Conservation (phyloP, 2,888 invertebrate genomes). For the Eretmocerus hayati region DNA sequence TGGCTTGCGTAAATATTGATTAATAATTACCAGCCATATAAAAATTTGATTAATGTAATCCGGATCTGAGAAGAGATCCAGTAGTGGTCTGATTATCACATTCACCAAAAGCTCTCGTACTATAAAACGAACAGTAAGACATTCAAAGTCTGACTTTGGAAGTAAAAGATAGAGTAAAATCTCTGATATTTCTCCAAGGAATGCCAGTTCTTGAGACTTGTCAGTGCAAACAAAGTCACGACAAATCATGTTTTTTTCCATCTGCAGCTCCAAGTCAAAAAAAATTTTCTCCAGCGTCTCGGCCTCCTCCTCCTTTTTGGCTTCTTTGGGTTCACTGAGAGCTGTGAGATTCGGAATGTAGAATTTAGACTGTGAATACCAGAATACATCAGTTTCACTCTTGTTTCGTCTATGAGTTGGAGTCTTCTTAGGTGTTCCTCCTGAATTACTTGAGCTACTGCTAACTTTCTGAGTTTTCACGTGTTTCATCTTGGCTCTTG, state of each 20-base stretch:
- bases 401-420: slow-evolving; percentile 63
- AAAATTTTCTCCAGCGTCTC: slow-evolving; percentile 65
- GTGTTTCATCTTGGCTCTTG: slow-evolving; percentile 50
- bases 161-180: slow-evolving; percentile 74
- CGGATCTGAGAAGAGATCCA: slow-evolving; percentile 74
- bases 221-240: slow-evolving; percentile 74
- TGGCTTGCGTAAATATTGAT: too few species aligned
- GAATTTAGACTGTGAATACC: slow-evolving; percentile 62
- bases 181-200: slow-evolving; percentile 75
- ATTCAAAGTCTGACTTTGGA: slow-evolving; percentile 78
- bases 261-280: slow-evolving; percentile 81
- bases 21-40: slow-evolving; percentile 67
- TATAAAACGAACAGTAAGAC: slow-evolving; percentile 71
- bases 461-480: slow-evolving; percentile 32
- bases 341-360: slow-evolving; percentile 48
- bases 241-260: slow-evolving; percentile 73
- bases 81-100: slow-evolving; percentile 62
- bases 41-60: slow-evolving; percentile 87
- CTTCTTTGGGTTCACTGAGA: slow-evolving; percentile 37
- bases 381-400: slow-evolving; percentile 66
- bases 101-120: slow-evolving; percentile 70
- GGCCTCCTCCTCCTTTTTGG: slow-evolving; percentile 32
- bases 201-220: slow-evolving; percentile 61
- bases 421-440: slow-evolving; percentile 45
- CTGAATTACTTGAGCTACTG: slow-evolving; percentile 38